Conservation (phyloP, 2,113 vertebrate species). For the Aegotheles bennettii region DNA sequence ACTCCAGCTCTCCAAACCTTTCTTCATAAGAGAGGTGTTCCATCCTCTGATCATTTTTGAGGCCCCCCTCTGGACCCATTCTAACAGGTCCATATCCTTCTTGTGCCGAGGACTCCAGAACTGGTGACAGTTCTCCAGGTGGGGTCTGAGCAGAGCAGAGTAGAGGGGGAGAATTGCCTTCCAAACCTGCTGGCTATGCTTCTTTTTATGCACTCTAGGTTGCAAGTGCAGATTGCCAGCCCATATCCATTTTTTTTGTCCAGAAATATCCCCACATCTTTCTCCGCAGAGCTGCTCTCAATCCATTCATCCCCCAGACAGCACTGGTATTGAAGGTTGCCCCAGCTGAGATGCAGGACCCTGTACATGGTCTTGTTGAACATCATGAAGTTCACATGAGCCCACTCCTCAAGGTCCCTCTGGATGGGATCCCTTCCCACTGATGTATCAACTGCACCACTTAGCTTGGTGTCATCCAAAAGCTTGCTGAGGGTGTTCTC, state of each 20-base stretch:
- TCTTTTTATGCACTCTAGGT: not conserved
- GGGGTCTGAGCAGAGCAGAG: not conserved
- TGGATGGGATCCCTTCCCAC: not conserved
- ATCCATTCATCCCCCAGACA: not conserved
- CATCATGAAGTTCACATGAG: not conserved
- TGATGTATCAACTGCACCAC: too few relatives aligned
- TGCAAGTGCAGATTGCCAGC: not conserved
- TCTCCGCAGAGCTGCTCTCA: not conserved
- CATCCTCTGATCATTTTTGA: not conserved
- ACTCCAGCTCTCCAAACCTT: not conserved
- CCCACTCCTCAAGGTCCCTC: too few relatives aligned
- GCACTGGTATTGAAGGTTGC: not conserved
- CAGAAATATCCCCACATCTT: not conserved
- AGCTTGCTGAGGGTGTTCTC: not conserved
- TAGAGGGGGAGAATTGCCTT: not conserved
- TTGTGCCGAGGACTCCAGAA: too few relatives aligned
- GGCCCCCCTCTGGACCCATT: not conserved
- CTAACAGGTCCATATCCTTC: not conserved
- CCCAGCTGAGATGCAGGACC: not conserved
- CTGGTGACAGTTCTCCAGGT: not conserved
- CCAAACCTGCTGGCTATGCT: accelerated
- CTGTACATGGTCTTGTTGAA: not conserved
- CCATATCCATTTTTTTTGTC: not conserved
- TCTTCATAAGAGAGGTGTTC: not conserved
- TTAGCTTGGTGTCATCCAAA: not conserved